These are phyloP conservation scores for Matsumyia berberina DNA, from an alignment of 2,888 invertebrate species.

Conservation along the genomic window DNA sequence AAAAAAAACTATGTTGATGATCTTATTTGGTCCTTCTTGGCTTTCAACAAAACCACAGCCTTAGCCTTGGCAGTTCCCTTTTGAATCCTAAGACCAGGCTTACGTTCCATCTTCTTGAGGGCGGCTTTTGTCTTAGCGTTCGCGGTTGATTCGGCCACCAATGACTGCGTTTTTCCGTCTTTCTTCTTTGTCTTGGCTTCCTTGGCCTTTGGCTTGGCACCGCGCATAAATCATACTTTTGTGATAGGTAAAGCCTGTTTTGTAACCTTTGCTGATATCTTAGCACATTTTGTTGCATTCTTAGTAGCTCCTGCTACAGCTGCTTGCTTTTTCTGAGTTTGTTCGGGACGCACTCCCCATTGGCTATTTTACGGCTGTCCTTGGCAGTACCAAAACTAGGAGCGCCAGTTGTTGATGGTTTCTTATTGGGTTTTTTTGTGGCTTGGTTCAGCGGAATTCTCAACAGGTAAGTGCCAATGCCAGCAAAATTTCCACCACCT, in stretches of 20 bases:
- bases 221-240: slow-evolving; percentile 81
- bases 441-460: slow-evolving; percentile 86
- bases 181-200: slow-evolving; percentile 82
- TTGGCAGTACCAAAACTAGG: slow-evolving; percentile 84
- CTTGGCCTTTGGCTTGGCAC: slow-evolving; percentile 81
- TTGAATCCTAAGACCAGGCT: slow-evolving; percentile 82
- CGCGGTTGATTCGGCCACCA: slow-evolving; percentile 83
- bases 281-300: slow-evolving; percentile 79
- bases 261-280: slow-evolving; percentile 83
- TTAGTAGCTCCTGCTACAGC: slow-evolving; percentile 78
- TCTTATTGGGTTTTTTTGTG: slow-evolving; percentile 86
- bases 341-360: slow-evolving; percentile 78
- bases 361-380: slow-evolving; percentile 78
- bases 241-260: slow-evolving; percentile 81
- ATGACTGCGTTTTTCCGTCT: slow-evolving; percentile 83
- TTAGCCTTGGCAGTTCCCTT: slow-evolving; percentile 86
- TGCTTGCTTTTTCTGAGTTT: slow-evolving; percentile 82
- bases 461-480: no score
- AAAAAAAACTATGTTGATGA: no score
- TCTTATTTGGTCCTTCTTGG: slow-evolving; percentile 93
- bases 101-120: slow-evolving; percentile 82
- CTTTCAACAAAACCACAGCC: slow-evolving; percentile 88
- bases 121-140: slow-evolving; percentile 83
- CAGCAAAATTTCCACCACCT: no score
- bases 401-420: slow-evolving; percentile 83